Conservation (phyloP, 2,113 vertebrate genomes). For the Syngnathus floridae region DNA sequence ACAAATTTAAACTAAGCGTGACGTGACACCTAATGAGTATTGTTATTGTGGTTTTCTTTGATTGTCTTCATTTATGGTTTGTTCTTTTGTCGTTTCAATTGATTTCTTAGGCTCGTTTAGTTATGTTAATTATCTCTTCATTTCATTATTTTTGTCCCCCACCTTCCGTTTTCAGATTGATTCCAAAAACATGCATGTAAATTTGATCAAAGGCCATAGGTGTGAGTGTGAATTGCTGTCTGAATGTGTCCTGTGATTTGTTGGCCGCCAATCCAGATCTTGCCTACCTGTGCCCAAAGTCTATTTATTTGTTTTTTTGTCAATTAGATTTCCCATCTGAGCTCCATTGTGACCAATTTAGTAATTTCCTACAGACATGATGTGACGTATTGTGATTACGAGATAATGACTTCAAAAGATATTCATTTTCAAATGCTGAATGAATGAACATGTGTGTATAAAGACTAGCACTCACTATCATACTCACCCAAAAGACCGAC, state of each 20-base stretch:
- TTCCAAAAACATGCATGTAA: background rate
- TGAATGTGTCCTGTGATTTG: background rate
- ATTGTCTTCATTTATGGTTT: too few relatives aligned
- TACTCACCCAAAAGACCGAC: background rate
- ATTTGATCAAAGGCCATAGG: background rate
- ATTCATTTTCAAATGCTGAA: background rate
- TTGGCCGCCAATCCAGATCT: background rate
- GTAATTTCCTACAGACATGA: background rate
- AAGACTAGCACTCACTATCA: background rate
- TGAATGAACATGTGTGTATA: background rate
- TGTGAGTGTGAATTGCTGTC: background rate
- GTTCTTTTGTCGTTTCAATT: too few relatives aligned
- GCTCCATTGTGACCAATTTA: background rate
- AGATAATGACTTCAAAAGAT: background rate
- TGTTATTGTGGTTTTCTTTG: too few relatives aligned
- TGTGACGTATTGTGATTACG: background rate
- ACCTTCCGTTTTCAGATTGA: background rate
- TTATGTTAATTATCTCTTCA: too few relatives aligned
- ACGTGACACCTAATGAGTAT: too few relatives aligned
- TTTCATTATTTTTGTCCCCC: too few relatives aligned
- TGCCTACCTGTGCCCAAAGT: background rate
- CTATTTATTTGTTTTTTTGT: background rate
- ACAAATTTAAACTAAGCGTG: too few relatives aligned
- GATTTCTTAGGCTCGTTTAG: too few relatives aligned
- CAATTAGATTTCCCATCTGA: background rate